These are phyloP conservation scores for Melieria picta DNA, from an alignment of 2,888 invertebrate species.

Conservation along the genomic window DNA sequence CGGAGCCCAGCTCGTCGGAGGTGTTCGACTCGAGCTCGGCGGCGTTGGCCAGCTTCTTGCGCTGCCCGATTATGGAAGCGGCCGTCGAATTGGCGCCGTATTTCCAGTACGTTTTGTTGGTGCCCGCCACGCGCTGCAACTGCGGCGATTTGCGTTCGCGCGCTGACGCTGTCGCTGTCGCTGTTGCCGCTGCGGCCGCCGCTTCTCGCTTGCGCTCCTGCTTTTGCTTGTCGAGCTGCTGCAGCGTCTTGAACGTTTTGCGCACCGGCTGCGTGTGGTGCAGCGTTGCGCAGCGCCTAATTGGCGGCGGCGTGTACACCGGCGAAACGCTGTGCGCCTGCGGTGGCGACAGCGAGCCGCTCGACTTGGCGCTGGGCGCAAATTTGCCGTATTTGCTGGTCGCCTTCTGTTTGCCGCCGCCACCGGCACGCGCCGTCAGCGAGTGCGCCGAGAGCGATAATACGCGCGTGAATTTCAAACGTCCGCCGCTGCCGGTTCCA, in stretches of 20 bases:
- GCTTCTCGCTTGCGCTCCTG: conserved; percentile 44
- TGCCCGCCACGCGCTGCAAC: conserved; percentile 56
- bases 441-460: conserved; percentile 61
- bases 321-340: conserved; percentile 57
- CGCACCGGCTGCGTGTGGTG: conserved; percentile 62
- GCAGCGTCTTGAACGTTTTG: conserved; percentile 60
- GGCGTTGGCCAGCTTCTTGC: conserved; percentile 31
- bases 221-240: conserved; percentile 60
- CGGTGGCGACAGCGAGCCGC: conserved; percentile 53
- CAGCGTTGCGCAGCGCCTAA: conserved; percentile 61
- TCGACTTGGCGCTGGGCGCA: conserved; percentile 51
- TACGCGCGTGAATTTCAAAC: conserved; percentile 57
- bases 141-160: conserved; percentile 36
- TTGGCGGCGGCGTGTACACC: conserved; percentile 61
- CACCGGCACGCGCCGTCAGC: conserved; percentile 47
- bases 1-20: conserved; percentile 51
- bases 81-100: conserved; percentile 61
- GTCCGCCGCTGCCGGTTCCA: conserved; percentile 34
- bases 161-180: conserved; percentile 30
- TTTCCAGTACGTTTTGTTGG: conserved; percentile 61
- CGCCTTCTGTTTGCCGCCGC: conserved; percentile 28
- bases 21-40: conserved; percentile 50
- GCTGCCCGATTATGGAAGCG: conserved; percentile 59
- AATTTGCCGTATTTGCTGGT: conserved; percentile 16
- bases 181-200: conserved; percentile 20